Evolutionary conservation across 2,888 invertebrate genomes (phyloP).

Genomic region (Plebejus argus): DNA sequence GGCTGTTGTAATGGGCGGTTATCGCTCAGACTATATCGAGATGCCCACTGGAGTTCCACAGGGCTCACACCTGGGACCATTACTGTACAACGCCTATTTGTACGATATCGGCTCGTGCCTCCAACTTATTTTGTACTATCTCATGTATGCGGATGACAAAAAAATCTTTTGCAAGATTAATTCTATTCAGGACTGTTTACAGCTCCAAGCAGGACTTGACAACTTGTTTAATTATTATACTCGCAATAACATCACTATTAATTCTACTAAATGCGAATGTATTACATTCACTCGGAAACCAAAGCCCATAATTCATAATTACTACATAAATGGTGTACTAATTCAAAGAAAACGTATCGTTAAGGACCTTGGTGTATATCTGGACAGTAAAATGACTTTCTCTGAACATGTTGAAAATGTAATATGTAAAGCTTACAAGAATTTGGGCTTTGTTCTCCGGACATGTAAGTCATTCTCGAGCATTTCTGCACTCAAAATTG

Average conservation of each 20-base stretch:
- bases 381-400: background rate
- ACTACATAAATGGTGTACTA: background rate
- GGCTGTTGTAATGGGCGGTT: slow-evolving; percentile 34
- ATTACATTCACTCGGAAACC: slow-evolving; percentile 14
- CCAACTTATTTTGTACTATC: background rate
- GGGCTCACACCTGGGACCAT: slow-evolving; percentile 43
- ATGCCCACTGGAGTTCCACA: slow-evolving; percentile 43
- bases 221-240: slow-evolving; percentile 27
- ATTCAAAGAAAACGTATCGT: background rate
- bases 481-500: background rate
- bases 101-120: slow-evolving; percentile 38
- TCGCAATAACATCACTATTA: slow-evolving; percentile 31
- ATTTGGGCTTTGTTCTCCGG: too few relatives aligned
- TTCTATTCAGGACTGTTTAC: slow-evolving; percentile 26
- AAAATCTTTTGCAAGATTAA: slow-evolving; percentile 35
- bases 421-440: too few relatives aligned
- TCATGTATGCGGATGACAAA: slow-evolving; percentile 38
- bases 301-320: background rate
- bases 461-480: background rate
- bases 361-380: background rate
- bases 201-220: slow-evolving; percentile 32
- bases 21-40: slow-evolving; percentile 34
- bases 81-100: slow-evolving; percentile 41
- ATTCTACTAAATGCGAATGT: slow-evolving; percentile 30
- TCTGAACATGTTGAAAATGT: background rate